phyloP scores from a whole-genome alignment of 2,113 vertebrate species.

The Phaetusa simplex region DNA sequence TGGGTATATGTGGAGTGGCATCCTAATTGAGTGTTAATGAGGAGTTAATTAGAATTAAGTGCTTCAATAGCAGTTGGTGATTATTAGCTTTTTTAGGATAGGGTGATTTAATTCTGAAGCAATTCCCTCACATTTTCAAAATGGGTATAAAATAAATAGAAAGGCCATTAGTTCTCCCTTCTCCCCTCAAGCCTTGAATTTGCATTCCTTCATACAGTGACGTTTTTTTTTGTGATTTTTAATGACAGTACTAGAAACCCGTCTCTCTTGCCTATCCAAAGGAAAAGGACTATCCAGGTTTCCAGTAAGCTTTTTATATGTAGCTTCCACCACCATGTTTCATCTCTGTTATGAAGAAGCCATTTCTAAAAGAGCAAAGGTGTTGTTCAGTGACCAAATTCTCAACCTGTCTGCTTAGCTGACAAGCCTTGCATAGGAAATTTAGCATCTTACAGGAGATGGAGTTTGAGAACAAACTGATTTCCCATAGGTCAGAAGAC shows the following conservation, averaged over 20 bases:
- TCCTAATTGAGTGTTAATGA: slow-evolving; percentile 56
- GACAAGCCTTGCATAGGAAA: not conserved
- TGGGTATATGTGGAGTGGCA: slow-evolving; percentile 35
- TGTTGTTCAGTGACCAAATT: not conserved
- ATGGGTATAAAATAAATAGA: not conserved
- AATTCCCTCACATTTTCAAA: slow-evolving; percentile 5
- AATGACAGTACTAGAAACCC: not conserved
- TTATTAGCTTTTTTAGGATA: slow-evolving; percentile 48
- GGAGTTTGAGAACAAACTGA: not conserved
- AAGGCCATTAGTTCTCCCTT: not conserved
- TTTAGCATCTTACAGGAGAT: not conserved
- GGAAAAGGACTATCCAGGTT: not conserved
- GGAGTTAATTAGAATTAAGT: slow-evolving; percentile 55
- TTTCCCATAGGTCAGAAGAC: not conserved
- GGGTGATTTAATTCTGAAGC: slow-evolving; percentile 28
- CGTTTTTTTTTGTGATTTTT: slow-evolving; percentile 1
- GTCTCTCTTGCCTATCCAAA: not conserved
- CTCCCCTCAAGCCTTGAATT: slow-evolving; percentile 19
- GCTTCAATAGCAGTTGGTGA: slow-evolving; percentile 15
- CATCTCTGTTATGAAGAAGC: not conserved
- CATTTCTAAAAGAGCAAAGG: not conserved
- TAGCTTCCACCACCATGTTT: not conserved
- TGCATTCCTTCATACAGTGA: not conserved
- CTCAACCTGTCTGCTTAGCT: not conserved
- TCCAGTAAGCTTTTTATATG: not conserved